Base-by-base conservation (phyloP, 2,797 vertebrate species). In the Pogoniulus pusillus region DNA sequence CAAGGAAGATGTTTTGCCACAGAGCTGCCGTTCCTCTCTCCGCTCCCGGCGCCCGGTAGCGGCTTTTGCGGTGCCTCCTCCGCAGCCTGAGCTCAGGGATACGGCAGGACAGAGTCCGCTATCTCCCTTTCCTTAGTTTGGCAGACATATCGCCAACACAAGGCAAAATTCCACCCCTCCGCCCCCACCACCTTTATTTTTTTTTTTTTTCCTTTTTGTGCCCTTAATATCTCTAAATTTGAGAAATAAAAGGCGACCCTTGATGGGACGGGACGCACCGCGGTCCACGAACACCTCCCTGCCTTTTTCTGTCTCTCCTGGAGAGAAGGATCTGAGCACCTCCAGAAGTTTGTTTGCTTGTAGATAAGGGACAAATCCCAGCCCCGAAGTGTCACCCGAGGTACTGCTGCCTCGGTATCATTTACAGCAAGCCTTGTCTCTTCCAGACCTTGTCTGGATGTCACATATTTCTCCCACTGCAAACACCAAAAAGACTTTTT, bases 1-100 rank as follows among this genome's bases (percentile, higher is more conserved):
- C 35, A 80, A 70, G 73, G 85, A 85, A 91, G 65, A 18, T n/a
- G 60, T 43, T 92, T 94, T 77, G 73, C 71, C 29, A 80, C 66
- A 37, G 7, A 78, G 64, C 57, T 2, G 6, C 60, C 47, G 47
- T 47, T 47, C 47, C 47, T 47, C 12, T 47, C 47, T 23, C 12
- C 13, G 47, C 22, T 47, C 22, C 22, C 3, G 47, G 47, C 47
- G 24, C 22, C 47, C 47, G 47, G 41, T 51, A 30, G 7, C 54
- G 20, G 54, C 49, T 39, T 14, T 60, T 60, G 30, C 19, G 23
- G 2, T 9, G 6, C 5, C 22, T 41, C 4, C 34, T 54, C 32
- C 4, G 54, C 45, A 34, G 12, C 22, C 30, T 2, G 9, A 39
- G 22, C 8, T 8, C 32, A 29, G 51, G 51, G 26, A 27, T 10